These are phyloP conservation scores for Drosophila parabipectinata DNA, from an alignment of 1,140 invertebrate genomes.

Conservation along the genomic window DNA sequence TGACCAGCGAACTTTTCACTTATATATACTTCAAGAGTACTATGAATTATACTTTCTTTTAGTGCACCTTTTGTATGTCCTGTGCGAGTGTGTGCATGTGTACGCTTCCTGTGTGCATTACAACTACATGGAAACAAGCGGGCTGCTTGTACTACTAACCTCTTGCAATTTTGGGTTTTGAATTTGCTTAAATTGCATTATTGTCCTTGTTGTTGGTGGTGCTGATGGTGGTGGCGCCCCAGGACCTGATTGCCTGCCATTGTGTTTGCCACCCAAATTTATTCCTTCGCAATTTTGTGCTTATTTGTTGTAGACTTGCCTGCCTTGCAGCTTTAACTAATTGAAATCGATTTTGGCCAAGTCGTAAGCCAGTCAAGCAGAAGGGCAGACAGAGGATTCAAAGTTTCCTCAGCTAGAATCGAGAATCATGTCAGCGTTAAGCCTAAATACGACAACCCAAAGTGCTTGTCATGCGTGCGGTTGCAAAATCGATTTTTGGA, in stretches of 20 bases:
- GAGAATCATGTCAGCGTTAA: conserved; percentile 63
- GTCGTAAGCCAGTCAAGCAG: conserved; percentile 9
- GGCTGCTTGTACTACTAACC: conserved; percentile 62
- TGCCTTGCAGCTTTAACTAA: conserved; percentile 67
- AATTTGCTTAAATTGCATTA: conserved; percentile 76
- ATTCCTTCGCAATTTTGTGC: conserved; percentile 59
- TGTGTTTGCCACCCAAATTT: conserved; percentile 50
- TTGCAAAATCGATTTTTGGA: conserved; percentile 60
- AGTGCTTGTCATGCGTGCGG: conserved; percentile 53
- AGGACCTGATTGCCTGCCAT: conserved; percentile 49
- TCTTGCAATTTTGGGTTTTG: conserved; percentile 68
- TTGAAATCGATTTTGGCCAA: conserved; percentile 71
- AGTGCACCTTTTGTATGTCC: conserved; percentile 20
- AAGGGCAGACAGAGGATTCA: background rate
- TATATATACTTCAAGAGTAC: too few species aligned
- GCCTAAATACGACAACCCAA: conserved; percentile 54
- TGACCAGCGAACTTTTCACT: too few species aligned
- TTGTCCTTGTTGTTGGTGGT: conserved; percentile 50
- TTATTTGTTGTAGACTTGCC: conserved; percentile 66
- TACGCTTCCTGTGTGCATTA: conserved; percentile 49
- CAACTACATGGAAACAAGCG: conserved; percentile 56
- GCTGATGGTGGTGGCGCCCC: conserved; percentile 19
- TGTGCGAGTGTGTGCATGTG: conserved; percentile 5
- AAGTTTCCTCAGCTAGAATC: conserved; percentile 26
- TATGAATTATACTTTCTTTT: background rate